These are phyloP conservation scores for Zaprionus vittiger DNA, from an alignment of 1,140 invertebrate genomes.

Conservation along the genomic window DNA sequence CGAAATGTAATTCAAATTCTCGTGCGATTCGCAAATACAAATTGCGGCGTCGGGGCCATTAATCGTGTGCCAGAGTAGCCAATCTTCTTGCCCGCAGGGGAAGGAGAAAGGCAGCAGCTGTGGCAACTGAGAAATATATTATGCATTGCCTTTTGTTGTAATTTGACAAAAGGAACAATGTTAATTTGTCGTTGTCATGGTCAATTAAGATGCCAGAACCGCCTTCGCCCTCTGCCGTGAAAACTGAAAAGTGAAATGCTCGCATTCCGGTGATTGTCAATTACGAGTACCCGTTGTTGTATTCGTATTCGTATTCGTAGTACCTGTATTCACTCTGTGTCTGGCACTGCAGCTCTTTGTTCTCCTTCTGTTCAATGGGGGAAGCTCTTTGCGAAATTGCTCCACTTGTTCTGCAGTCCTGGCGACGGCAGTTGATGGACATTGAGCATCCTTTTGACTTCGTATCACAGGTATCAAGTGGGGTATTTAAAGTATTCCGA, in stretches of 20 bases:
- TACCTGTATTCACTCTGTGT: slow-evolving; percentile 34
- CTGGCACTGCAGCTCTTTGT: slow-evolving; percentile 52
- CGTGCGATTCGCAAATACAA: slow-evolving; percentile 22
- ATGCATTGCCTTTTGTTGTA: slow-evolving; percentile 52
- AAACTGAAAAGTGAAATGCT: slow-evolving; percentile 63
- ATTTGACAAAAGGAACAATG: slow-evolving; percentile 62
- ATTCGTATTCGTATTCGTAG: slow-evolving; percentile 46
- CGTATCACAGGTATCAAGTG: slow-evolving; percentile 46
- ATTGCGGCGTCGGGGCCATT: slow-evolving; percentile 30
- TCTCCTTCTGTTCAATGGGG: slow-evolving; percentile 45
- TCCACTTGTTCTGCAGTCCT: slow-evolving; percentile 46
- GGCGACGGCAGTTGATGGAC: slow-evolving; percentile 59
- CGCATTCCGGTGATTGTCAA: slow-evolving; percentile 76
- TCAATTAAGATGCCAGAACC: slow-evolving; percentile 67
- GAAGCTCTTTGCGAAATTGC: slow-evolving; percentile 60
- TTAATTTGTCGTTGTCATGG: slow-evolving; percentile 80
- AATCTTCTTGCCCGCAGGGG: background rate
- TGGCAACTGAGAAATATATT: slow-evolving; percentile 57
- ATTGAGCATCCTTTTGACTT: slow-evolving; percentile 44
- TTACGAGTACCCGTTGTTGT: slow-evolving; percentile 60
- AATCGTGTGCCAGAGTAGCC: slow-evolving; percentile 33
- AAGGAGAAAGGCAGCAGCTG: background rate
- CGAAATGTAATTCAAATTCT: slow-evolving; percentile 57
- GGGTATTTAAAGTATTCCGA: slow-evolving; percentile 64
- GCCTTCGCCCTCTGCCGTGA: background rate